These are phyloP conservation scores for Hormaphis cornu DNA, from an alignment of 1,140 invertebrate species.

Conservation along the genomic window DNA sequence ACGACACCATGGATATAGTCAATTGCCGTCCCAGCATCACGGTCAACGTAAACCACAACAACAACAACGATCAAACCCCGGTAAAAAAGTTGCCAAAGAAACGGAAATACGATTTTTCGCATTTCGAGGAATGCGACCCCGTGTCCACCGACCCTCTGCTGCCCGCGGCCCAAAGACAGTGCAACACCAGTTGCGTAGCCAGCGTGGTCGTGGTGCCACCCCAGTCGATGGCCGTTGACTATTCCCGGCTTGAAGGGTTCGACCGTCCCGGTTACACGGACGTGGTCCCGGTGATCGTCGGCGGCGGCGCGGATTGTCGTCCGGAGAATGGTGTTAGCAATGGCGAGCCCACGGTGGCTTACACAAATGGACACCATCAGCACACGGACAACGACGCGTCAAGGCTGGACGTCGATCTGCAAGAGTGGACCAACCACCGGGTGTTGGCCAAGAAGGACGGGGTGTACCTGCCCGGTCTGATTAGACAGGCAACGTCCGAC, in stretches of 20 bases:
- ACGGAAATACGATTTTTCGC: slow-evolving; percentile 74
- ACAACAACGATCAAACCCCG: slow-evolving; percentile 18
- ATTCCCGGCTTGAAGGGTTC: slow-evolving; percentile 42
- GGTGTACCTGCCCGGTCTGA: slow-evolving; percentile 74
- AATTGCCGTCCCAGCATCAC: slow-evolving; percentile 22
- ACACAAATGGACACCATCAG: slow-evolving; percentile 4
- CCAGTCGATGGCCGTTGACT: slow-evolving; percentile 52
- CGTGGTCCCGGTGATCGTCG: slow-evolving; percentile 16
- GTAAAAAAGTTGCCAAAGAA: slow-evolving; percentile 69
- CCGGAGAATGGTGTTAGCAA: too few relatives aligned
- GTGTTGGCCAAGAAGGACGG: slow-evolving; percentile 75
- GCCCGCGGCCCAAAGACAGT: slow-evolving; percentile 34
- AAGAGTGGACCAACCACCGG: slow-evolving; percentile 81
- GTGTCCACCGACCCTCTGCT: slow-evolving; percentile 39
- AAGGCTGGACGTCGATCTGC: slow-evolving; percentile 57
- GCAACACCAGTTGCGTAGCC: slow-evolving; percentile 39
- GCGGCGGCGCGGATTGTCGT: too few relatives aligned
- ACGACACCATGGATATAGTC: slow-evolving; percentile 23
- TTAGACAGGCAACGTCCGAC: slow-evolving; percentile 47
- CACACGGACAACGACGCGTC: neutral
- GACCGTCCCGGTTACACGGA: slow-evolving; percentile 21
- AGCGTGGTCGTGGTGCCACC: slow-evolving; percentile 45
- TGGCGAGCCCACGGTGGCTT: neutral
- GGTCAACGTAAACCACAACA: slow-evolving; percentile 10
- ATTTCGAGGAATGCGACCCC: slow-evolving; percentile 56